Conservation (phyloP, 2,888 invertebrate genomes). For the Morpho deidamia region DNA sequence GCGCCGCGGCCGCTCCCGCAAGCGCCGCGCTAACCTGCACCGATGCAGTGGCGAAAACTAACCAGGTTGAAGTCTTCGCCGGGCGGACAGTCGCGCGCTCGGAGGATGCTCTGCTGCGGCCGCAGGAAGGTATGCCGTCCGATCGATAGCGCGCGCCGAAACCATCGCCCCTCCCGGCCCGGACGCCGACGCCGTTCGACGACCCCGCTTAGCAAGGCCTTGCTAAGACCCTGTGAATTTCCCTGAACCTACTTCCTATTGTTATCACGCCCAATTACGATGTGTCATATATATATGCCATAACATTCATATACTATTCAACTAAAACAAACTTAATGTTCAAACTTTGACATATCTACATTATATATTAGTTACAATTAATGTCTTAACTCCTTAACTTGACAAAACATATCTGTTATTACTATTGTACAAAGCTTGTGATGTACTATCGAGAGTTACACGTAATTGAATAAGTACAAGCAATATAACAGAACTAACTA, state of each 20-base stretch:
- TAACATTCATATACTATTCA: no score
- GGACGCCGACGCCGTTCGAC: slow-evolving; percentile 72
- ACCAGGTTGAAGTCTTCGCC: slow-evolving; percentile 87
- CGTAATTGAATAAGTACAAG: no score
- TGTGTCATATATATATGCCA: slow-evolving; percentile 3
- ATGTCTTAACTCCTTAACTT: no score
- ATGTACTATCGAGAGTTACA: no score
- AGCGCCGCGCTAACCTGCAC: slow-evolving; percentile 81
- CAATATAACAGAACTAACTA: no score
- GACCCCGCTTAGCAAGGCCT: slow-evolving; percentile 64
- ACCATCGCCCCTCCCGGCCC: slow-evolving; percentile 72
- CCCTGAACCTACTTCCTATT: slow-evolving; percentile 22
- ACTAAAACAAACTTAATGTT: no score
- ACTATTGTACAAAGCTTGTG: no score
- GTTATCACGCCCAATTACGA: slow-evolving; percentile 3
- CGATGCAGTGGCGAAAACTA: slow-evolving; percentile 92
- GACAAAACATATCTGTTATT: background rate
- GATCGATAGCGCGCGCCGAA: slow-evolving; percentile 75
- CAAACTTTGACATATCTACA: no score
- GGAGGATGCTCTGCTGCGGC: slow-evolving; percentile 97
- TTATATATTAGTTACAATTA: no score
- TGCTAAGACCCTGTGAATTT: slow-evolving; percentile 37
- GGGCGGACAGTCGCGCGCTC: slow-evolving; percentile 83
- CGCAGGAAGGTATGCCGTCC: slow-evolving; percentile 89
- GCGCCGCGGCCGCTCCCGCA: slow-evolving; percentile 70